Evolutionary conservation across 2,113 vertebrate genomes (phyloP), one percentile per base, ranked within the genome.

Genomic region (Indicator maculatus): DNA sequence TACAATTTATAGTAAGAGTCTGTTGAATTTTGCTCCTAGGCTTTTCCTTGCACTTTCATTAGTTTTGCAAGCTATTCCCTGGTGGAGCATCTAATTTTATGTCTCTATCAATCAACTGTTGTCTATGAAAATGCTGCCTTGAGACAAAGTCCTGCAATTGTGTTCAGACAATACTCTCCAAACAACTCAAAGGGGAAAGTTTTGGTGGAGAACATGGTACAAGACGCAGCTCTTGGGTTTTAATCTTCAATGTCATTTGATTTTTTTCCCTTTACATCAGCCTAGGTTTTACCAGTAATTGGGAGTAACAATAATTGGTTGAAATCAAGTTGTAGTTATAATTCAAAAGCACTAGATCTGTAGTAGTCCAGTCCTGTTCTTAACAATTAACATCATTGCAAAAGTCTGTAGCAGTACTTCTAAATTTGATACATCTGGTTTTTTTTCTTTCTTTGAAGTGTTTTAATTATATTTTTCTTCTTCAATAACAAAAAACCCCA

Each of bases 371-470:
- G 12, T 70, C 16, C 19, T 87, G 5, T 41, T 86, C 71, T 63
- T 39, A 89, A 47, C 60, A 81, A 47, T 3, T 79, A 71, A 85
- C 30, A 61, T 53, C 3, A 58, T 58, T 63, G n/a, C 41, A 70
- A 76, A 89, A 83, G 27, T 38, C 39, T 65, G 6, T 24, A 86
- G 10, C 18, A 55, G 17, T 56, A 66, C 23, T 88, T 86, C 18
- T 30, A 69, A 65, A 24, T 90, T 83, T 65, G 12, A 45, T 52
- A 52, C 1, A 1, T 66, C 65, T 71, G 3, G 50, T 78, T 88
- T 79, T 92, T 92, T 88, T 85, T 84, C 27, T 56, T 61, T 61
- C 79, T 96, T 88, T 91, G 60, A 96, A 93, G 69, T 53, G 17
- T 39, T 92, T 63, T 79, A 79, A 89, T 86, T 69, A 70, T 27